phyloP scores from a whole-genome alignment of 2,113 vertebrate genomes.

The Phaetusa simplex region DNA sequence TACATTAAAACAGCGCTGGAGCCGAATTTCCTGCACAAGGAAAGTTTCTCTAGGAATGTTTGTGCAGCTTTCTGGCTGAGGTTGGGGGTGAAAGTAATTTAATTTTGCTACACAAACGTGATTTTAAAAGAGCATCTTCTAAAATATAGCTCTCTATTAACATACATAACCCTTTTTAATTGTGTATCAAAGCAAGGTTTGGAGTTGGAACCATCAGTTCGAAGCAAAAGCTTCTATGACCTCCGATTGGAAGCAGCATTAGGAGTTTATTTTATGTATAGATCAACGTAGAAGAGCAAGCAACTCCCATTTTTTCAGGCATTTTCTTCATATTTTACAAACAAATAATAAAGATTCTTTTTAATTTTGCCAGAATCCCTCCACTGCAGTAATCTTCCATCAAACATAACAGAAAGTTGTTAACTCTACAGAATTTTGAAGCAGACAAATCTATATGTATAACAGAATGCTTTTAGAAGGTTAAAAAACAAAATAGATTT shows the following conservation, averaged over 20 bases:
- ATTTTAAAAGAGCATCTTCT: background rate
- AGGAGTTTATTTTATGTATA: background rate
- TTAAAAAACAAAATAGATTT: background rate
- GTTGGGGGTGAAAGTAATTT: background rate
- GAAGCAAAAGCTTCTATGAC: background rate
- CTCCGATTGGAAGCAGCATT: background rate
- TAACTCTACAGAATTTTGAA: background rate
- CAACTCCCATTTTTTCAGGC: background rate
- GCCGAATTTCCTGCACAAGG: background rate
- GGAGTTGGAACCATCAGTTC: background rate
- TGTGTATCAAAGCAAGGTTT: background rate
- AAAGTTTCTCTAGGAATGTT: background rate
- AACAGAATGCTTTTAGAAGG: background rate
- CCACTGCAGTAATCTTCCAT: background rate
- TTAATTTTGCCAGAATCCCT: background rate
- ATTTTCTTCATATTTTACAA: background rate
- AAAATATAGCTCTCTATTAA: background rate
- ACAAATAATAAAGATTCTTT: background rate
- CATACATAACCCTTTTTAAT: background rate
- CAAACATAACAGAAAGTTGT: background rate
- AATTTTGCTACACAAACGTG: background rate
- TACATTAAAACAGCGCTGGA: background rate
- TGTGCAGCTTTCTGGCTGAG: background rate
- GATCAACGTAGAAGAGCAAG: background rate
- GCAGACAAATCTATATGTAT: background rate